Evolutionary conservation across 1,140 invertebrate species (phyloP), one percentile per base, ranked within the genome.

Genomic region (Megalopta genalis): DNA sequence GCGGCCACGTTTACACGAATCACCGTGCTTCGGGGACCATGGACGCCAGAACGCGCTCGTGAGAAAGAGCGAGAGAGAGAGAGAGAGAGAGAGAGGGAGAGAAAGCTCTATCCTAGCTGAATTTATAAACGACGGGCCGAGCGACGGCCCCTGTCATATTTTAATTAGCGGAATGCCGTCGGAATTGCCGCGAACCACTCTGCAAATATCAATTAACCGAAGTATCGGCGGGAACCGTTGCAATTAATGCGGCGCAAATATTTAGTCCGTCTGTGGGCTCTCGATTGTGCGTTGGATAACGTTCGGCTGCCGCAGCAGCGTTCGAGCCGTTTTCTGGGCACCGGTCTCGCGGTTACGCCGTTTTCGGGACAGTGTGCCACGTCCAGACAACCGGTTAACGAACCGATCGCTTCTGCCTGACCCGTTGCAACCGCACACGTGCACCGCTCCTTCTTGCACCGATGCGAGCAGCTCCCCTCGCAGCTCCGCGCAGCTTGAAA

Each of bases 171-270:
- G 80, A 85, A 85, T 62, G 52, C 67, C 77, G 46, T 63, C 77
- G 85, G 81, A 90, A 88, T 90, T 79, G 89, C 83, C 80, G 71
- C 71, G 37, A 71, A 80, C 79, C 83, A 68, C 71, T 87, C 63
- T 70, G 83, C 77, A 88, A 88, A 90, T 89, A 90, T 88, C 86
- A 88, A 88, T 88, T 89, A 89, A 85, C 68, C 69, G 68, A 86
- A 85, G 82, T 86, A 85, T 84, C 72, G 79, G 71, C 67, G 79
- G 57, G 63, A 75, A 65, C 78, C 80, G 77, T 72, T 86, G 84
- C 80, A 87, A 89, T 89, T 88, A 88, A 85, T 88, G 80, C 84
- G 77, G 60, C 63, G 85, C 84, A 89, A 87, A 90, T 90, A 90
- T 89, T 90, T 87, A 88, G 84, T 84, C 71, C 84, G 84, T 87